Base-by-base conservation (phyloP, 2,888 invertebrate species). In the Coelogynopora nodosa region DNA sequence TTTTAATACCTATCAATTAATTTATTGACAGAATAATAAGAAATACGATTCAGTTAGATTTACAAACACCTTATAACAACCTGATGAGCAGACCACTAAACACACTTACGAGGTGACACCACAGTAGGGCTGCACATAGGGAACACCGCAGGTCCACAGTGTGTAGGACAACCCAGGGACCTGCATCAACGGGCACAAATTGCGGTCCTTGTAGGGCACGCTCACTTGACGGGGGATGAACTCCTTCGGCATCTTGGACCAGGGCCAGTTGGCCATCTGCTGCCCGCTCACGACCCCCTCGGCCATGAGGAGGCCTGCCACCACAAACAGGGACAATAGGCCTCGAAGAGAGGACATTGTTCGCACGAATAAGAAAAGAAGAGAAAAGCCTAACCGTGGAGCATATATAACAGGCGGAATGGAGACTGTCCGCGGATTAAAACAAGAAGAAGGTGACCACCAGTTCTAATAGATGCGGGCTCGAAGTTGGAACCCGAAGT, bases 51-150 rank as follows among this genome's bases (percentile, higher is more conserved):
- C n/a, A n/a, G n/a, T n/a, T n/a, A n/a, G n/a, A n/a, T n/a, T n/a
- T n/a, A n/a, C n/a, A n/a, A n/a, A 5, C 18, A 49, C 49, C 49
- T 18, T 49, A 18, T 49, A 49, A 18, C 5, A 49, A 49, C 18
- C 5, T 49, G 49, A 49, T 49, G 49, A 5, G 18, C 18, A 18
- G 5, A 49, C 5, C 18, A 74, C 2, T 74, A 2, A 74, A 74
- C 27, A 74, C 18, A 74, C 74, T 74, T 26, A 85, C 85, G 85
- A 67, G 26, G 27, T 67, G 26, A 74, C 28, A 18, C 67, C 85
- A 85, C 85, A 85, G 26, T 85, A 85, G 27, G 85, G 67, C 30
- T 85, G 85, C n/a, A 67, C 74, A 67, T 67, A 85, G 67, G 85
- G 85, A 23, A 74, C 30, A 23, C 85, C 85, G 29, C 85, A 85